Percentiles rank a stretch among this genome's conserved stretches.
These are phyloP conservation scores for Heteropelma amictum DNA, from an alignment of 2,888 invertebrate species.

Conservation along the genomic window DNA sequence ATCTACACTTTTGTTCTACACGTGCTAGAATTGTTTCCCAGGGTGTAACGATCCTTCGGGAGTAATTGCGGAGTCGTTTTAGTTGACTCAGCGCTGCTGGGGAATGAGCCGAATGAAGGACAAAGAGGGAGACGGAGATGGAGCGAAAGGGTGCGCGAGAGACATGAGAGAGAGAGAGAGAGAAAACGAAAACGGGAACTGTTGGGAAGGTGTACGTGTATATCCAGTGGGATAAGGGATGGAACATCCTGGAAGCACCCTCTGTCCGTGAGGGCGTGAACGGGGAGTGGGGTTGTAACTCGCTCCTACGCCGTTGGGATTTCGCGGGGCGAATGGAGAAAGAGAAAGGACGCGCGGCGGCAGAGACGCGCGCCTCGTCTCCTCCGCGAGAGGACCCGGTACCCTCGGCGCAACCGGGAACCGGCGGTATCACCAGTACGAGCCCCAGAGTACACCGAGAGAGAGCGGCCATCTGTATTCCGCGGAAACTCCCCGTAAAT, in stretches of 20 bases:
- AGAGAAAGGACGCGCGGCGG: slow-evolving; percentile 45
- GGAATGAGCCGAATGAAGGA: slow-evolving; percentile 61
- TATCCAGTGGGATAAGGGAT: slow-evolving; percentile 46
- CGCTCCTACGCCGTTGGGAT: slow-evolving; percentile 26
- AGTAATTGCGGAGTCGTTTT: slow-evolving; percentile 74
- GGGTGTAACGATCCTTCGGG: slow-evolving; percentile 72
- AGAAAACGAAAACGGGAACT: slow-evolving; percentile 47
- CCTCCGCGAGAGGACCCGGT: slow-evolving; percentile 24
- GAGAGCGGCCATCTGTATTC: slow-evolving; percentile 58
- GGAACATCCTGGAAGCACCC: slow-evolving; percentile 33
- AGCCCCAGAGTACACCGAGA: slow-evolving; percentile 19
- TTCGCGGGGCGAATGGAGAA: slow-evolving; percentile 48
- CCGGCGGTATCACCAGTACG: slow-evolving; percentile 18
- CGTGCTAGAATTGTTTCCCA: slow-evolving; percentile 70
- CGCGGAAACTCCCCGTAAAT: slow-evolving; percentile 68
- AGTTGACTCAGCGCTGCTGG: slow-evolving; percentile 70
- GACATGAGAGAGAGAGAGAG: slow-evolving; percentile 24
- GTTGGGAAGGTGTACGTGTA: slow-evolving; percentile 51
- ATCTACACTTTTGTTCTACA: slow-evolving; percentile 58
- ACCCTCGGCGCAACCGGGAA: background rate
- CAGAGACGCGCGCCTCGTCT: slow-evolving; percentile 30
- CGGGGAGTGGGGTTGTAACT: slow-evolving; percentile 34
- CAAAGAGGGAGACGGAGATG: slow-evolving; percentile 30
- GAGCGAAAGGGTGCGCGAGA: slow-evolving; percentile 24
- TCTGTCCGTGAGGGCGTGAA: slow-evolving; percentile 50